A percentile compares a stretch with the other conserved stretches of the same genome.
Evolutionary conservation across 2,888 invertebrate genomes (phyloP).

Genomic region (Caenorhabditis japonica): DNA sequence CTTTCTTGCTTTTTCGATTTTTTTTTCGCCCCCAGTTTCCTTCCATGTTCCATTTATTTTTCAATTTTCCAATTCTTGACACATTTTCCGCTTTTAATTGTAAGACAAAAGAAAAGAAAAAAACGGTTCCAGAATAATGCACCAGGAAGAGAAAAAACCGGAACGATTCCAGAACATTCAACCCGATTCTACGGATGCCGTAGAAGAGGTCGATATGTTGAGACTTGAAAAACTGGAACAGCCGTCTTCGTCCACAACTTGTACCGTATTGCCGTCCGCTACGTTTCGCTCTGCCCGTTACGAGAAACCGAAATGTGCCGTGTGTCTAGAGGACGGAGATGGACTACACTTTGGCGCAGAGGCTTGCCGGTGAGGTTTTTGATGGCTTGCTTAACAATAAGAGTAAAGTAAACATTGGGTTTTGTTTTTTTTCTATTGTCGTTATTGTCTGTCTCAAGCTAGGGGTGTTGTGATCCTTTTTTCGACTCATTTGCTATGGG

Average conservation of each 20-base stretch:
- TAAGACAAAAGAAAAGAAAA: too few species aligned
- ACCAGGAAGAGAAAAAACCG: conserved; percentile 2
- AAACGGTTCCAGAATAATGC: not conserved
- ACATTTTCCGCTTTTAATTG: not conserved
- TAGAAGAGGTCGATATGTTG: not conserved
- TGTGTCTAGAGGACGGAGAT: conserved; percentile 42
- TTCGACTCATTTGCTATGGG: too few species aligned
- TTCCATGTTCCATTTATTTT: too few species aligned
- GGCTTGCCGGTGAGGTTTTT: conserved; percentile 41
- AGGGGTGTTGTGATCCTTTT: too few species aligned
- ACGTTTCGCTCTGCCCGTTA: conserved; percentile 1
- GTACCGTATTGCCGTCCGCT: not conserved
- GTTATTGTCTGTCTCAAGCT: too few species aligned
- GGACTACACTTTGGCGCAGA: conserved; percentile 50
- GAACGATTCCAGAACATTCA: conserved; percentile 6
- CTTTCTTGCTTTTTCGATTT: not conserved
- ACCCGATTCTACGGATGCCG: too few species aligned
- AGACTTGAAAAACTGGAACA: not conserved
- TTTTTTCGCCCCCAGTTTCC: too few species aligned
- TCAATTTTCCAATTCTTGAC: too few species aligned
- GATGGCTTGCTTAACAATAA: not conserved
- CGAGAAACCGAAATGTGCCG: conserved; percentile 37
- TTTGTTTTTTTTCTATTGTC: not conserved
- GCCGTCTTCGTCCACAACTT: not conserved
- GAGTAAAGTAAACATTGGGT: too few species aligned